Percentiles rank a stretch among this genome's conserved stretches.
Evolutionary conservation across 2,113 vertebrate species (phyloP).

Genomic region (Panthera uncia): DNA sequence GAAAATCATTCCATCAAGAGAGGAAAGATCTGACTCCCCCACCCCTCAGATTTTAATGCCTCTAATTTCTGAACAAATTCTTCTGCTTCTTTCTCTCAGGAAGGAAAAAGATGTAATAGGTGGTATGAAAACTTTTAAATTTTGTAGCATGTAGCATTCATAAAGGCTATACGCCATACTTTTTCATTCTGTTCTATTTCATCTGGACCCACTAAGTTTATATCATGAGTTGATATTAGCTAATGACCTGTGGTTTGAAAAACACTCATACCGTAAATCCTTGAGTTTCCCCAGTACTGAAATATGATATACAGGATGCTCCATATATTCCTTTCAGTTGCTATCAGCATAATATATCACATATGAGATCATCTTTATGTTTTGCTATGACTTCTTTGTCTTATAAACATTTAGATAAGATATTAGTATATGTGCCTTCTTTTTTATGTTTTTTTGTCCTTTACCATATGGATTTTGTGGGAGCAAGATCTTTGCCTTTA

Average conservation of each 20-base stretch:
- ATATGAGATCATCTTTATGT: background rate
- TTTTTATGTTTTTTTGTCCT: background rate
- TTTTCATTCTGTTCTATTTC: background rate
- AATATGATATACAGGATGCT: background rate
- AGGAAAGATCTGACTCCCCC: background rate
- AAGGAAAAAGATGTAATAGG: background rate
- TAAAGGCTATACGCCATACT: background rate
- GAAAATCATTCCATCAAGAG: background rate
- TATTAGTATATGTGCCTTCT: background rate
- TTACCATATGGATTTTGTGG: background rate
- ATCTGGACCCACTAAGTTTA: background rate
- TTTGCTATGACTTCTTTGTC: background rate
- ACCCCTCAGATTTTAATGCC: background rate
- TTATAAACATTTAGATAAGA: background rate
- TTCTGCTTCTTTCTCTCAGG: background rate
- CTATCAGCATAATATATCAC: background rate
- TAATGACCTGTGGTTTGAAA: constrained; percentile 10
- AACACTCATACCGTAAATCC: background rate
- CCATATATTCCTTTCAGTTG: background rate
- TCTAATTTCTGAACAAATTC: background rate
- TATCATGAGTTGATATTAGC: background rate
- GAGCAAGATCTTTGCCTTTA: background rate
- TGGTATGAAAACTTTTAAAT: background rate
- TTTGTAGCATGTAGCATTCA: background rate
- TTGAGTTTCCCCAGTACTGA: background rate